A percentile compares a stretch with the other conserved stretches of the same genome.
phyloP scores from a whole-genome alignment of 2,888 invertebrate genomes.

The Hoplodrina blanda region DNA sequence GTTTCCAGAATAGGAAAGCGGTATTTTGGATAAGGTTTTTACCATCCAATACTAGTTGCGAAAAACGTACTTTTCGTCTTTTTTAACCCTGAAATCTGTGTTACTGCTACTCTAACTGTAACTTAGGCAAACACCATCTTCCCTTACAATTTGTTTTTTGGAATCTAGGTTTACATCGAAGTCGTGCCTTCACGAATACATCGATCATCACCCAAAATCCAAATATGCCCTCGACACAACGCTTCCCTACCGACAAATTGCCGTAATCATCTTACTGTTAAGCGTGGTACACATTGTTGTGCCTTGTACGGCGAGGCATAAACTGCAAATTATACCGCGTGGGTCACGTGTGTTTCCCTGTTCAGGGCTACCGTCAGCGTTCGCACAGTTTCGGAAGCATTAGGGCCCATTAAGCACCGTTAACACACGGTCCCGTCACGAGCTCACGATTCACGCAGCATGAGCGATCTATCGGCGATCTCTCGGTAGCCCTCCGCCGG shows the following conservation, averaged over 20 bases:
- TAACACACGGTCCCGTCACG: conserved; percentile 89
- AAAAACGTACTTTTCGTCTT: neutral
- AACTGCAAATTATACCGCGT: conserved; percentile 85
- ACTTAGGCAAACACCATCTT: neutral
- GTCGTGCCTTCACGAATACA: neutral
- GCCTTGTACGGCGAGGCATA: conserved; percentile 78
- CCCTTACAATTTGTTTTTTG: neutral
- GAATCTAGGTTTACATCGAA: neutral
- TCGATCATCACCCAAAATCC: conserved; percentile 51
- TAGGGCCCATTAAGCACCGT: conserved; percentile 90
- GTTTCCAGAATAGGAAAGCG: conserved; percentile 23
- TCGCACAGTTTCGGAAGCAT: conserved; percentile 91
- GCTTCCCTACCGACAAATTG: conserved; percentile 76
- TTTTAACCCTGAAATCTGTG: neutral
- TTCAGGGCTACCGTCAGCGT: conserved; percentile 87
- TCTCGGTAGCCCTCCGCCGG: conserved; percentile 83
- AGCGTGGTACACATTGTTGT: conserved; percentile 79
- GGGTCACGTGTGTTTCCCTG: conserved; percentile 85
- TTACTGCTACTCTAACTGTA: neutral
- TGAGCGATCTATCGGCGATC: conserved; percentile 89
- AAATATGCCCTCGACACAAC: conserved; percentile 49
- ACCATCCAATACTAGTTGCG: neutral
- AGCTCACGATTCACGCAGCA: conserved; percentile 85
- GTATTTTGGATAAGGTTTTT: conserved; percentile 20
- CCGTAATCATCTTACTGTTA: conserved; percentile 81